These are phyloP conservation scores for Aplodontia rufa DNA, from an alignment of 2,113 vertebrate genomes.

Conservation along the genomic window DNA sequence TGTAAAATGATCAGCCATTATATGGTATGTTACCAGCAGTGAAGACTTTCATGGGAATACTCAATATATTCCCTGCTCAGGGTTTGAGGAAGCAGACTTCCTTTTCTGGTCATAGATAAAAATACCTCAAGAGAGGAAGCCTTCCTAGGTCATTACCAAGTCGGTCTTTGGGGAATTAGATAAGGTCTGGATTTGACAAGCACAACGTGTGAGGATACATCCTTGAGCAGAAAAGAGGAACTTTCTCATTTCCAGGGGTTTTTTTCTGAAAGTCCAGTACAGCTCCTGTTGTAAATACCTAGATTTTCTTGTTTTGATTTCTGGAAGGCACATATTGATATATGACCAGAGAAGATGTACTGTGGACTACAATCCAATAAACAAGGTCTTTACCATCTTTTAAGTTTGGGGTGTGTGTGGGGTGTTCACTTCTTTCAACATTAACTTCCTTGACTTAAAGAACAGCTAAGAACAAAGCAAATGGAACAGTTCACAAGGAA, in stretches of 20 bases:
- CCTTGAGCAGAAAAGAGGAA: not conserved
- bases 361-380: conserved; percentile 20
- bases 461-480: conserved; percentile 10
- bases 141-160: not conserved
- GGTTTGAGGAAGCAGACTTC: conserved; percentile 59
- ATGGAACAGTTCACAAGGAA: not conserved
- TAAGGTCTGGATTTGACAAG: conserved; percentile 48
- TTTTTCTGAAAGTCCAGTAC: not conserved
- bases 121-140: not conserved
- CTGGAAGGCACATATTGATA: conserved; percentile 52
- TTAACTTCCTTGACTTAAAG: conserved; percentile 16
- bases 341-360: conserved; percentile 55
- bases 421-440: conserved; percentile 51
- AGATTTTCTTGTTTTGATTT: conserved; percentile 52
- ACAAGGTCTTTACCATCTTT: conserved; percentile 21
- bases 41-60: not conserved
- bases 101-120: conserved; percentile 52
- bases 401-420: not conserved
- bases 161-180: not conserved
- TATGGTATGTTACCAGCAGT: not conserved
- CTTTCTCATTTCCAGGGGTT: conserved; percentile 59
- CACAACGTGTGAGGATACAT: not conserved
- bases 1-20: not conserved
- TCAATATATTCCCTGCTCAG: not conserved
- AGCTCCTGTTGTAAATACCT: not conserved